A percentile compares a stretch with the other conserved stretches of the same genome.
Conservation (phyloP, 37 sponge, comb jelly and placozoan species). For the Chondrilla cf. caribensis region DNA sequence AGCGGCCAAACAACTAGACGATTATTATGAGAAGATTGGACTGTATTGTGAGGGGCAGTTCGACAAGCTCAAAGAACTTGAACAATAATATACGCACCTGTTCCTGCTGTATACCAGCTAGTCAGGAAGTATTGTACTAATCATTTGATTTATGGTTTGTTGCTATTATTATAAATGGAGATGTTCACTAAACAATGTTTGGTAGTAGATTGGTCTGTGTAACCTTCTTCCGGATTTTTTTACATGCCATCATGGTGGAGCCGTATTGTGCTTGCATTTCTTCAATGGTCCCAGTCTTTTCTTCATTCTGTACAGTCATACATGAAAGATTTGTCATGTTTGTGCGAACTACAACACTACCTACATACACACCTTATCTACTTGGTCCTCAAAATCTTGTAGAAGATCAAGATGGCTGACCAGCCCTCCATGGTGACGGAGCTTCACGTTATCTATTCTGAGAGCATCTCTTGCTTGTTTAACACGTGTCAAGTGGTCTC, state of each 20-base stretch:
- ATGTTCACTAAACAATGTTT: too few relatives aligned
- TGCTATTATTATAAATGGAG: too few relatives aligned
- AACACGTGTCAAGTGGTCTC: slow-evolving; percentile 81
- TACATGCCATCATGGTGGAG: neutral
- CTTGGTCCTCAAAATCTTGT: slow-evolving; percentile 87
- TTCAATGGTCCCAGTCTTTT: neutral
- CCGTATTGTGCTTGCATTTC: neutral
- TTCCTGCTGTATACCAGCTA: too few relatives aligned
- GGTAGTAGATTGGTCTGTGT: neutral
- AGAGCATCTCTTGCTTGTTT: slow-evolving; percentile 91
- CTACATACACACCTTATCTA: slow-evolving; percentile 72
- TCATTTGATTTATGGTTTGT: too few relatives aligned
- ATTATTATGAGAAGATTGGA: neutral
- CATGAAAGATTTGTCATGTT: too few relatives aligned
- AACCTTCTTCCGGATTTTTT: neutral
- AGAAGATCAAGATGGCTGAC: slow-evolving; percentile 84
- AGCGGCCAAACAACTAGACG: neutral
- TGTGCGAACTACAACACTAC: too few relatives aligned
- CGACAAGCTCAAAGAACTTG: neutral
- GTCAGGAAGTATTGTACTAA: too few relatives aligned
- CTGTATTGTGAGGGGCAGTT: neutral
- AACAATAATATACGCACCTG: too few relatives aligned
- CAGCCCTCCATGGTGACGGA: slow-evolving; percentile 86
- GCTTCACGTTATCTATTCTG: slow-evolving; percentile 72
- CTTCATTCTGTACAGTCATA: neutral